Evolutionary conservation across 1,140 invertebrate species (phyloP).

Genomic region (Drosophila sucinea): DNA sequence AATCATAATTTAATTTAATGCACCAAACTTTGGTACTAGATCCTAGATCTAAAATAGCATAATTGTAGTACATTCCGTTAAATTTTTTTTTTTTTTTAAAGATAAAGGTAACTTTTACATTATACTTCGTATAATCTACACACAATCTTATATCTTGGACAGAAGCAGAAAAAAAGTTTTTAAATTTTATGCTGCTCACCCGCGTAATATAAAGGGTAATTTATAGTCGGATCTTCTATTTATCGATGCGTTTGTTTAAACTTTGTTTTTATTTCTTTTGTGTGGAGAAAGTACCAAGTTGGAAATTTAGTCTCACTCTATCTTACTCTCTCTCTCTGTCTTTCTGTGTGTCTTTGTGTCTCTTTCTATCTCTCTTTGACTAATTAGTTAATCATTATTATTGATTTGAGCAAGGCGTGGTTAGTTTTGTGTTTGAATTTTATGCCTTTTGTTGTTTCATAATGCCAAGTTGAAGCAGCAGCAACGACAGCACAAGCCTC

Average conservation of each 20-base stretch:
- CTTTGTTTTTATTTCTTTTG: constrained; percentile 8
- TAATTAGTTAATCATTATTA: constrained; percentile 34
- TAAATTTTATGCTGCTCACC: neutral
- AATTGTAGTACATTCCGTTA: no score
- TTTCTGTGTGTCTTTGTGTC: neutral
- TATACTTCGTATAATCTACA: no score
- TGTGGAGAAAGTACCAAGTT: constrained; percentile 64
- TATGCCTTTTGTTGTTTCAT: constrained; percentile 45
- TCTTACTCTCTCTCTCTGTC: constrained; percentile 3
- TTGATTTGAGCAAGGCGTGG: constrained; percentile 41
- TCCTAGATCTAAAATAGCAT: no score
- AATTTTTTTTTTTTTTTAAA: no score
- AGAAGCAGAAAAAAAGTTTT: neutral
- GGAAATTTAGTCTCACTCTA: constrained; percentile 29
- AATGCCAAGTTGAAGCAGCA: constrained; percentile 34
- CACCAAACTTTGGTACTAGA: no score
- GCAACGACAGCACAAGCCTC: neutral
- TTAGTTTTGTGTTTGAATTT: constrained; percentile 22
- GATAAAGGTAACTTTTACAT: no score
- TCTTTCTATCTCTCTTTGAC: constrained; percentile 12
- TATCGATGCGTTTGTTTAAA: constrained; percentile 36
- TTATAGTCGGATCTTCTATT: neutral
- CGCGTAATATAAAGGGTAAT: neutral
- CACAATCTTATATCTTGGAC: no score
- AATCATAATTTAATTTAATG: no score